These are phyloP conservation scores for Megaceryle torquata DNA, from an alignment of 2,113 vertebrate genomes.

Conservation along the genomic window DNA sequence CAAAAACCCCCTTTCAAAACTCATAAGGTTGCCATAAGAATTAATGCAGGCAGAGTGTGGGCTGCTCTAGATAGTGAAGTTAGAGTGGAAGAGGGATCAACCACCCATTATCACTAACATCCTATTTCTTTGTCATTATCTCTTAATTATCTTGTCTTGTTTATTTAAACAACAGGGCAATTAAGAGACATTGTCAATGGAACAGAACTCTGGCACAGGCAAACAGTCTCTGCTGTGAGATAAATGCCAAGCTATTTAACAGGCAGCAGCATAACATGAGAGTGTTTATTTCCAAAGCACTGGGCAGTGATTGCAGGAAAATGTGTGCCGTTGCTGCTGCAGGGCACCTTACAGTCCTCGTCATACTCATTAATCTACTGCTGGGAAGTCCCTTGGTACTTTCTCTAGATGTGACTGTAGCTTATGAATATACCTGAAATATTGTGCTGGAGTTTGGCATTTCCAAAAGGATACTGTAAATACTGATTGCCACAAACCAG, in stretches of 20 bases:
- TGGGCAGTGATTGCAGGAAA: constrained; percentile 28
- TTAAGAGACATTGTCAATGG: constrained; percentile 67
- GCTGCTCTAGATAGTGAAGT: not conserved
- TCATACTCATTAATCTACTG: not conserved
- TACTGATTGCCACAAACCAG: not conserved
- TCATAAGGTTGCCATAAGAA: not conserved
- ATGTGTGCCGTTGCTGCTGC: not conserved
- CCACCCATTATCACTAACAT: constrained; percentile 34
- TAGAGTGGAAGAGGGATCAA: not conserved
- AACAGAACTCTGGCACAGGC: constrained; percentile 59
- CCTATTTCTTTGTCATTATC: constrained; percentile 59
- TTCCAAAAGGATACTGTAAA: not conserved
- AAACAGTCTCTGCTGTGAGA: constrained; percentile 51
- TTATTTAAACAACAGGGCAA: constrained; percentile 69
- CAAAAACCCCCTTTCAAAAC: not conserved
- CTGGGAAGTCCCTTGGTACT: not conserved
- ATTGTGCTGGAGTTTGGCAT: not conserved
- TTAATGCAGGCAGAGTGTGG: not conserved
- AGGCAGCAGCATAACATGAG: constrained; percentile 29
- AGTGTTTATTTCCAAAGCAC: constrained; percentile 41
- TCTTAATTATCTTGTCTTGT: constrained; percentile 70
- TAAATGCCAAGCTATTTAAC: constrained; percentile 65
- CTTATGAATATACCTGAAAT: not conserved
- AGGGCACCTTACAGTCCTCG: not conserved
- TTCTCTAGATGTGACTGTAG: not conserved